Evolutionary conservation across 1,140 invertebrate species (phyloP).

Genomic region (Gonatopus flavifemur): DNA sequence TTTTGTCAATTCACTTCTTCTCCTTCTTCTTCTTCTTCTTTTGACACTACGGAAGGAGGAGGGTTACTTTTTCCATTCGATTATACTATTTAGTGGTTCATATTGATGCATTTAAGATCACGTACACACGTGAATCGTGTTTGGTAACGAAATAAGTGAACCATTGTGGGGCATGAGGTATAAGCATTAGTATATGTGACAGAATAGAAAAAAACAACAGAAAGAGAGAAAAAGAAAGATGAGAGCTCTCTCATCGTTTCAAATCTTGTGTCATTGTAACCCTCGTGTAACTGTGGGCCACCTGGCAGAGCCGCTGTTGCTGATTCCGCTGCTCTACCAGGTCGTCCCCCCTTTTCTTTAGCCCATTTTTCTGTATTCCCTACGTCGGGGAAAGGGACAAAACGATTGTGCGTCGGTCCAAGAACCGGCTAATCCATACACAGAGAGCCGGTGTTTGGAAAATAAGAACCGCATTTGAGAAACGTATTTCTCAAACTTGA

Average conservation of each 20-base stretch:
- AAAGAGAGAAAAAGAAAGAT: conserved; percentile 18
- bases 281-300: neutral
- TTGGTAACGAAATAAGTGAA: conserved; percentile 31
- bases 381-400: neutral
- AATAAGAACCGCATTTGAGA: conserved; percentile 18
- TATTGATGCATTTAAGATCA: too few species aligned
- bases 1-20: too few species aligned
- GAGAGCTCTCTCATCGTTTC: conserved; percentile 14
- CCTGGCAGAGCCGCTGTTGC: neutral
- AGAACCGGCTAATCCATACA: conserved; percentile 34
- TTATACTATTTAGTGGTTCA: too few species aligned
- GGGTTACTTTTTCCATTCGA: too few species aligned
- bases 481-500: neutral
- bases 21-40: neutral
- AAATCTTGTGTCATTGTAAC: conserved; percentile 2
- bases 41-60: neutral
- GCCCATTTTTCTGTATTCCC: too few species aligned
- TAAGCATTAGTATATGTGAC: conserved; percentile 30
- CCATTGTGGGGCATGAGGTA: conserved; percentile 34
- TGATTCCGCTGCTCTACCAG: too few species aligned
- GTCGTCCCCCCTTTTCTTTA: too few species aligned
- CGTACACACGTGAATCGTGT: too few species aligned
- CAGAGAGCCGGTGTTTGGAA: conserved; percentile 28
- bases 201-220: too few species aligned
- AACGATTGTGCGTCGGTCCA: conserved; percentile 12